A percentile compares a stretch with the other conserved stretches of the same genome.
phyloP scores from a whole-genome alignment of 2,797 vertebrate species.

The Hypotaenidia philippensis region DNA sequence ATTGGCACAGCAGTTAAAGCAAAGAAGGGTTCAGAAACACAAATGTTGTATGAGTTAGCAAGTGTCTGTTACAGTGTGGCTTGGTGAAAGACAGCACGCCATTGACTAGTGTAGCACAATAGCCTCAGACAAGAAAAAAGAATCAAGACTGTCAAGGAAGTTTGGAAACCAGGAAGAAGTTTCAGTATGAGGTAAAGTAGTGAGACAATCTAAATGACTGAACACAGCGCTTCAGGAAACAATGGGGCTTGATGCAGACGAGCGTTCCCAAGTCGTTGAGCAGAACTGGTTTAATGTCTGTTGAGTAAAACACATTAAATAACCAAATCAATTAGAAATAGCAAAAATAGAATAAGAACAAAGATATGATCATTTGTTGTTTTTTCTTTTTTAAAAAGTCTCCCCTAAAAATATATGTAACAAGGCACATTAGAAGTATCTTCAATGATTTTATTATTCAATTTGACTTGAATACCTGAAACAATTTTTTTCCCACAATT shows the following conservation, averaged over 20 bases:
- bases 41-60: background rate
- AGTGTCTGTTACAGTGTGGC: background rate
- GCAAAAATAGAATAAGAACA: background rate
- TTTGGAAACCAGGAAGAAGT: background rate
- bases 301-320: background rate
- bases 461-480: slow-evolving; percentile 32
- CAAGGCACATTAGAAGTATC: slow-evolving; percentile 54
- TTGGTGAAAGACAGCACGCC: background rate
- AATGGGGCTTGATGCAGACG: background rate
- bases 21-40: background rate
- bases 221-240: background rate
- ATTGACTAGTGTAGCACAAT: background rate
- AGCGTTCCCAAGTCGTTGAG: background rate
- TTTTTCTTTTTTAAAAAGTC: background rate
- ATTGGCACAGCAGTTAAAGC: background rate
- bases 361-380: background rate
- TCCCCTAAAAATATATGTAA: background rate
- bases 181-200: background rate
- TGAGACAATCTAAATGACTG: background rate
- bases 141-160: background rate
- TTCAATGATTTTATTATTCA: slow-evolving; percentile 43
- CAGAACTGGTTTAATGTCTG: background rate
- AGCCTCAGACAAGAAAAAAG: background rate
- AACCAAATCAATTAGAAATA: background rate
- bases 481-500: background rate